Evolutionary conservation across 2,888 invertebrate species (phyloP).

Genomic region (Mythimna lalbum): DNA sequence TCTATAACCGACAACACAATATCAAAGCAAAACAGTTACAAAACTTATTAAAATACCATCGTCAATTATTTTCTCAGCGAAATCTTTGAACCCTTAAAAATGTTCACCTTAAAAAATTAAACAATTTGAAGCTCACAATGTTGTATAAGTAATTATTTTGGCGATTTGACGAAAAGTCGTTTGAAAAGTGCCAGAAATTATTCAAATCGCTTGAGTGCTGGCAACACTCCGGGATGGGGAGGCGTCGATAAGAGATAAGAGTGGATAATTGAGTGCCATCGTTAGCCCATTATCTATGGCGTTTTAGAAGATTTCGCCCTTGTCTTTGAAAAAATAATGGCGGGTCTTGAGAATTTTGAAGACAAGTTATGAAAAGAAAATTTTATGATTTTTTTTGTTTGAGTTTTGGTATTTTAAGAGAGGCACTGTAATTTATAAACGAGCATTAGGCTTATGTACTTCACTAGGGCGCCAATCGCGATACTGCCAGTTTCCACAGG

Average conservation of each 20-base stretch:
- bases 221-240: slow-evolving; percentile 36
- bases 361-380: slow-evolving; percentile 13
- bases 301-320: slow-evolving; percentile 41
- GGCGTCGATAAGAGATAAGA: slow-evolving; percentile 57
- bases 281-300: slow-evolving; percentile 55
- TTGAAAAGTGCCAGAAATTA: slow-evolving; percentile 62
- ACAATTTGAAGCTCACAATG: slow-evolving; percentile 31
- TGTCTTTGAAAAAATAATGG: slow-evolving; percentile 56
- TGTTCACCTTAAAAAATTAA: not conserved
- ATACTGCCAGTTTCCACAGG: no score
- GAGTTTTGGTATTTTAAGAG: not conserved
- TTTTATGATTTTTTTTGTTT: not conserved
- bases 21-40: no score
- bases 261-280: slow-evolving; percentile 64
- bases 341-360: slow-evolving; percentile 10
- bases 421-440: not conserved
- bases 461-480: no score
- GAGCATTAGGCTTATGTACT: no score
- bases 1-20: no score
- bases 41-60: no score
- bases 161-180: slow-evolving; percentile 44
- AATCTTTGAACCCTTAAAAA: no score
- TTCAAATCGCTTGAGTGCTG: slow-evolving; percentile 60
- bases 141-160: slow-evolving; percentile 44
- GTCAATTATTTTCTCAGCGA: not conserved